Evolutionary conservation across 2,113 vertebrate species (phyloP), one percentile per base, ranked within the genome.

Genomic region (Bubo blakistoni): DNA sequence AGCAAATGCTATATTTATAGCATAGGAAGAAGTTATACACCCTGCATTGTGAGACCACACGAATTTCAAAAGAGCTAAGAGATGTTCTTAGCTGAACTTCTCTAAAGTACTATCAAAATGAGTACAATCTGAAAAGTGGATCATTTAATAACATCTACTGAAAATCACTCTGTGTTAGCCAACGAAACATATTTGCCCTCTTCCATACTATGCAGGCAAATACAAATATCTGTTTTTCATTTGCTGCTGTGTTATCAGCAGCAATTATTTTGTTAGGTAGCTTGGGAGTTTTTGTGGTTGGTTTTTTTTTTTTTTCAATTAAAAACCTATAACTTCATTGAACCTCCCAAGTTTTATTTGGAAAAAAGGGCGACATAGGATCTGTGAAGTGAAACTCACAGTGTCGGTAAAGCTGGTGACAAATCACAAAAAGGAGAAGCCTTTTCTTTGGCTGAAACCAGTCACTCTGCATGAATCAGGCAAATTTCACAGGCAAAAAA

Each of bases 331-430:
- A 40, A 70, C 3, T 69, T 79, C 34, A 61, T 26, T 77, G 26
- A 72, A 77, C 21, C 24, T 89, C 47, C 14, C 9, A 84, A 55
- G 32, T 77, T 90, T 59, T 51, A 58, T 83, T 88, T 77, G 76
- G 55, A 80, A 94, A 87, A 80, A 55, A 58, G 42, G 5, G n/a
- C 67, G 27, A 67, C 30, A 61, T 16, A 47, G 63, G 26, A 63
- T 92, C 82, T 62, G 8, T 90, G 90, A 96, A 96, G 69, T 73
- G 90, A 96, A 96, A 96, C 76, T 96, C 46, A 82, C 38, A 46
- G 34, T 34, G 32, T 57, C 6, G 2, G 36, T 80, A 87, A 93
- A 86, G 40, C 22, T 88, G 46, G 14, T 86, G 73, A 92, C 72
- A 96, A 95, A 82, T 83, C 38, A 78, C 21, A 58, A 91, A 96